Percentiles rank a stretch among this genome's conserved stretches.
Evolutionary conservation across 1,140 invertebrate genomes (phyloP).

Genomic region (Bombus ignitus): DNA sequence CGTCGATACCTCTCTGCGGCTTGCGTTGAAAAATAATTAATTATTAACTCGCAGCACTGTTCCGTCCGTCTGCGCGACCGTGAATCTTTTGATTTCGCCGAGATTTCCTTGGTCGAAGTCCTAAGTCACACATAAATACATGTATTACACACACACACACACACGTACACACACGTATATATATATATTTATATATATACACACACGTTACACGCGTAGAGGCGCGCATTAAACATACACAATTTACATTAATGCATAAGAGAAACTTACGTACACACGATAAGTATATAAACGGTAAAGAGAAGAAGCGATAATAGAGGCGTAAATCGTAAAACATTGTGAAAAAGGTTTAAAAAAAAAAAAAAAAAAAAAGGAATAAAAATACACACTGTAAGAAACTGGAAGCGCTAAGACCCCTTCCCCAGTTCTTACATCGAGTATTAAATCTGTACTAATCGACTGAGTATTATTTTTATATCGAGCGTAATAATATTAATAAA

Average conservation of each 20-base stretch:
- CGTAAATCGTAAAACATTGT: constrained; percentile 5
- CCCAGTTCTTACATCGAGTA: constrained; percentile 68
- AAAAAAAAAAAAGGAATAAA: not conserved
- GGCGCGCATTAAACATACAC: not conserved
- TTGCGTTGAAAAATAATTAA: constrained; percentile 4
- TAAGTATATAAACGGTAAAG: not conserved
- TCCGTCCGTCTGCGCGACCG: constrained; percentile 66
- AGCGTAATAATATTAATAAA: constrained; percentile 60
- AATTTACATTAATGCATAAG: constrained; percentile 16
- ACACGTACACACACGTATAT: rapidly evolving
- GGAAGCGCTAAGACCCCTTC: constrained; percentile 56
- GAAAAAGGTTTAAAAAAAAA: not conserved
- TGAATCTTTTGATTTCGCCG: constrained; percentile 38
- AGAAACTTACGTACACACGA: not conserved
- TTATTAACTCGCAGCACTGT: constrained; percentile 52
- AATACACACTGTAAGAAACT: constrained; percentile 18
- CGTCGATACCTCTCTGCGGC: not conserved
- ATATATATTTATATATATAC: too few species aligned
- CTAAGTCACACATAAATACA: constrained; percentile 46
- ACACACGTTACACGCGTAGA: too few species aligned
- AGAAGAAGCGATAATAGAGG: constrained; percentile 8
- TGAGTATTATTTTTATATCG: constrained; percentile 81
- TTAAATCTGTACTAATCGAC: constrained; percentile 77
- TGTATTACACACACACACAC: too few species aligned
- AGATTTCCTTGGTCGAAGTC: constrained; percentile 22